phyloP scores from a whole-genome alignment of 2,888 invertebrate genomes.

The Aporophyla nigra region DNA sequence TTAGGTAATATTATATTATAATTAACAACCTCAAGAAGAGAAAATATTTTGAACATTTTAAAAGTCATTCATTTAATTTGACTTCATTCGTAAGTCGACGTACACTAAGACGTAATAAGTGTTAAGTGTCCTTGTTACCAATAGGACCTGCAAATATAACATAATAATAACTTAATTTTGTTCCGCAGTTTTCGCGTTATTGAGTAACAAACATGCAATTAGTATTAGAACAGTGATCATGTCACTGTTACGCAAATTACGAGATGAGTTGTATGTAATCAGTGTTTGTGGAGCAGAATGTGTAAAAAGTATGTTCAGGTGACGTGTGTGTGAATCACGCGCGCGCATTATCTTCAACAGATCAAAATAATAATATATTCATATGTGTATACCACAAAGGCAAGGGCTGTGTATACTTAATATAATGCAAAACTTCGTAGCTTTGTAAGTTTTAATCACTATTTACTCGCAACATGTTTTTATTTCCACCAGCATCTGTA shows the following conservation, averaged over 20 bases:
- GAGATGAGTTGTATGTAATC: background rate
- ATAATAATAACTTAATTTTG: too few relatives aligned
- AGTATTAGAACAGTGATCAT: too few relatives aligned
- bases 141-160: too few relatives aligned
- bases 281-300: background rate
- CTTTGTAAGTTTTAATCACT: background rate
- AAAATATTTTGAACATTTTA: background rate
- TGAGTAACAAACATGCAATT: too few relatives aligned
- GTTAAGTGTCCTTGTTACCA: too few relatives aligned
- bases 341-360: too few relatives aligned
- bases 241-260: background rate
- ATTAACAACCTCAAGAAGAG: background rate
- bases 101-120: too few relatives aligned
- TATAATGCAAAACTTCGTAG: background rate
- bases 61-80: background rate
- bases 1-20: background rate
- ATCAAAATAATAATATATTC: background rate
- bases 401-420: too few relatives aligned
- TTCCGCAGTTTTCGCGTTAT: too few relatives aligned
- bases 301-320: background rate
- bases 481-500: slow-evolving; percentile 17
- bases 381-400: too few relatives aligned
- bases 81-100: too few relatives aligned
- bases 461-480: slow-evolving; percentile 9
- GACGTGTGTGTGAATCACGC: too few relatives aligned